Base-by-base conservation (phyloP, 1,140 invertebrate genomes). In the Diplogasteroides magnus region DNA sequence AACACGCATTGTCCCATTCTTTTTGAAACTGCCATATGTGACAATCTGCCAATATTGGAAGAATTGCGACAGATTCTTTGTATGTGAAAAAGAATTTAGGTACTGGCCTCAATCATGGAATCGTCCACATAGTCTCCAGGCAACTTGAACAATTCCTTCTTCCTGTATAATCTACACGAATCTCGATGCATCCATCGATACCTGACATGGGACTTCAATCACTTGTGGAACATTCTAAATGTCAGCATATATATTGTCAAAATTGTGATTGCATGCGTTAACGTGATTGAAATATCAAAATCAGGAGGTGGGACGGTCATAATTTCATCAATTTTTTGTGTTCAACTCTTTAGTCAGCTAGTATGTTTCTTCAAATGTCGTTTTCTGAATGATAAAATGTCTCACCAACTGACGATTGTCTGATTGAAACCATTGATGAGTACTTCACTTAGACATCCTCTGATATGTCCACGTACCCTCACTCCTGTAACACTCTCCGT, bases 141-240 rank as follows among this genome's bases (percentile, higher is more conserved):
- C 68, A 70, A 27, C 27, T 71, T 48, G 32, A 70, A 61, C 23
- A 70, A 29, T n/a, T 70, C 68, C 29, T 64, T 63, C 67, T 70
- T 70, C 69, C 69, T 64, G 64, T 71, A 71, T 61, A 63, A 31
- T 25, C 69, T 28, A 71, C 69, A 71, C 27, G 69, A 71, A 71
- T 75, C 74, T 31, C 74, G 68, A 62, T 75, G 74, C 74, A 75
- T 64, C 74, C 74, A 75, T 19, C 74, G 66, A 67, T 74, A 75
- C 56, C 37, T 48, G 37, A 48, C 6, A 48, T 6, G 19, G 19
- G 6, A 11, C 37, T 11, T 48, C 37, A 6, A 6, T 48, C 37
- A n/a, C n/a, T n/a, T n/a, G n/a, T n/a, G n/a, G n/a, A n/a, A n/a
- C n/a, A n/a, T n/a, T n/a, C n/a, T n/a, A n/a, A n/a, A n/a, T n/a